Conservation (phyloP, 2,797 vertebrate genomes). For the Poecilia picta region DNA sequence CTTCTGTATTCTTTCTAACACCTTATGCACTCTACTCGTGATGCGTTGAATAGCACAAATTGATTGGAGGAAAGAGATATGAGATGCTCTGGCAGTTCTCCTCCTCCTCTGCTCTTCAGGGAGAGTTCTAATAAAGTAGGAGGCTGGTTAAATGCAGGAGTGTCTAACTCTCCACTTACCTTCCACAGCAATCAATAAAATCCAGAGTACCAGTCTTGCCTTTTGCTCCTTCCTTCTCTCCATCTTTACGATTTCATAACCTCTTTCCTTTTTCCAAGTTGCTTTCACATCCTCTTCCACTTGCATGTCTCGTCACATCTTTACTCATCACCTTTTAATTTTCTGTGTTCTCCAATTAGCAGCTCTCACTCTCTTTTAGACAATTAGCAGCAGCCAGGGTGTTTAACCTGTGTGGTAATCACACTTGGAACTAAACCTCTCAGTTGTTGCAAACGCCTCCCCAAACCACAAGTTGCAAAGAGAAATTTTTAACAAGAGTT, state of each 20-base stretch:
- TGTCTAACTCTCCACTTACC: slow-evolving; percentile 54
- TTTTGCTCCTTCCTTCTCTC: slow-evolving; percentile 35
- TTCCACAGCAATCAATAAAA: slow-evolving; percentile 69
- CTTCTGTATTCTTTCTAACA: slow-evolving; percentile 17
- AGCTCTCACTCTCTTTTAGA: slow-evolving; percentile 16
- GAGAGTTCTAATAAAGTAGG: slow-evolving; percentile 70
- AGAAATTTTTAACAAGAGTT: slow-evolving; percentile 28
- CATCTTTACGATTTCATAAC: slow-evolving; percentile 46
- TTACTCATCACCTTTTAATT: slow-evolving; percentile 34
- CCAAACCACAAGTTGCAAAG: slow-evolving; percentile 40
- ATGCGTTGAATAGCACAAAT: slow-evolving; percentile 45
- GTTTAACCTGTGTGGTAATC: slow-evolving; percentile 52
- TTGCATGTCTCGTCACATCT: not conserved
- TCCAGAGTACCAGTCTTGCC: slow-evolving; percentile 40
- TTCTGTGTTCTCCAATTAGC: slow-evolving; percentile 27
- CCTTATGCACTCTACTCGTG: slow-evolving; percentile 26
- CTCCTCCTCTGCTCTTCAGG: slow-evolving; percentile 49
- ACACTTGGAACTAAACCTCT: slow-evolving; percentile 44
- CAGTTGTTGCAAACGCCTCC: slow-evolving; percentile 48
- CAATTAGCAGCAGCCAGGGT: slow-evolving; percentile 14
- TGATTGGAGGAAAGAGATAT: slow-evolving; percentile 55
- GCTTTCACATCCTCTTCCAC: slow-evolving; percentile 24
- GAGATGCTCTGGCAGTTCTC: slow-evolving; percentile 41
- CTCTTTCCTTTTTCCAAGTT: slow-evolving; percentile 10
- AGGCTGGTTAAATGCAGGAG: slow-evolving; percentile 62